Evolutionary conservation across 2,797 vertebrate species (phyloP), one percentile per base, ranked within the genome.

Genomic region (Galago senegalensis): DNA sequence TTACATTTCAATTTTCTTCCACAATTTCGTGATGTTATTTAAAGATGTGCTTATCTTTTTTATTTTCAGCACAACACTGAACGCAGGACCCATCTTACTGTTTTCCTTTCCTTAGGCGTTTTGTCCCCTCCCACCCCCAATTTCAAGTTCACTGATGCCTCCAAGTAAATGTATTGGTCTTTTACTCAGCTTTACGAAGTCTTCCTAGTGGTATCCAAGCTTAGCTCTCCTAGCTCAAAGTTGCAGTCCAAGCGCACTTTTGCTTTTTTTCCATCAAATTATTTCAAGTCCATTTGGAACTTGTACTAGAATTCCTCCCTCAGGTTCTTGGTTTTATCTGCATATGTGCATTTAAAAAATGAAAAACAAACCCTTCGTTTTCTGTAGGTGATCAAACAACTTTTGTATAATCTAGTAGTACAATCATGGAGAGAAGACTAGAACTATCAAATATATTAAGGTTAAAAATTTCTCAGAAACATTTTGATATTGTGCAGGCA

Each of bases 291-390:
- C 49, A 77, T 16, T 63, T 63, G 13, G 11, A 16, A 58, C 6
- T 86, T 96, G 60, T 85, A 70, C 49, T 92, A 53, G 58, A 91
- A 58, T 83, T 95, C n/a, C 53, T 85, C 34, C 43, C 21, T 31
- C 60, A 72, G 70, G 18, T 65, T 7, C 23, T 88, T 79, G 4
- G 18, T 85, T 86, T 14, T 85, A 40, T 75, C 10, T 86, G 3
- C 29, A 70, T 25, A 81, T 40, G 11, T 56, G 14, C 82, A 53
- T 58, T 11, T 40, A n/a, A 16, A 84, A 86, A 46, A 49, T 20
- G 20, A 83, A 17, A 69, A 88, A 16, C 3, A 7, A 92, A 53
- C 20, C 1, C 53, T 29, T 80, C 3, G 7, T 69, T 17, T 17
- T 83, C 88, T 37, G 18, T 67, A 65, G 25, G 21, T 73, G 23